Conservation (phyloP, 2,113 vertebrate species). For the Clarias macrocephalus region DNA sequence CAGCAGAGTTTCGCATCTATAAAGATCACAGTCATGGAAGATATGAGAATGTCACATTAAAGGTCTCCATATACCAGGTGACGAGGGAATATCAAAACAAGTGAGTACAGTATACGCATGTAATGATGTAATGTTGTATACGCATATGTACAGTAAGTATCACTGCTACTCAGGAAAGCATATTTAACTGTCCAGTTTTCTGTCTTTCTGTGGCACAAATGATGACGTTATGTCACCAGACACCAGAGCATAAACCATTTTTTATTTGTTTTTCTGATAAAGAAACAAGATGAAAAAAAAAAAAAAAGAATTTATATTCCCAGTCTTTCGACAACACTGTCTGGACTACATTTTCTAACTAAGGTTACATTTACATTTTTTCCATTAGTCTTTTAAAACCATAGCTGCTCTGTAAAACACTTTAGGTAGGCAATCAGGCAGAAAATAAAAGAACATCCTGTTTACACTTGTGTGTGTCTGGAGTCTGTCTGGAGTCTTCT, state of each 20-base stretch:
- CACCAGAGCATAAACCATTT: background rate
- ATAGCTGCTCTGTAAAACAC: constrained; percentile 52
- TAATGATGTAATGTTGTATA: background rate
- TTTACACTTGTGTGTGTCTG: constrained; percentile 52
- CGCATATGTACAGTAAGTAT: background rate
- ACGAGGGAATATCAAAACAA: constrained; percentile 92
- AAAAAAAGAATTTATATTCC: background rate
- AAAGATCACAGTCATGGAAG: constrained; percentile 89
- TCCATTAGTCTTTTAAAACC: constrained; percentile 49
- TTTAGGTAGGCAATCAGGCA: constrained; percentile 54
- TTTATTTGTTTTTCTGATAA: background rate
- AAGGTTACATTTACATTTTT: constrained; percentile 17
- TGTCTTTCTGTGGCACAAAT: background rate
- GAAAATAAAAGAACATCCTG: constrained; percentile 64
- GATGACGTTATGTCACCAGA: background rate
- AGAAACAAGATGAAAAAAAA: background rate
- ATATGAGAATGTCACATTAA: constrained; percentile 91
- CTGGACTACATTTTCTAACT: constrained; percentile 12
- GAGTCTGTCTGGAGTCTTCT: constrained; percentile 49
- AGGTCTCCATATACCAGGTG: constrained; percentile 94
- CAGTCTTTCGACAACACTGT: background rate
- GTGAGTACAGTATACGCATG: constrained; percentile 68
- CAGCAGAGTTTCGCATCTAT: constrained; percentile 95
- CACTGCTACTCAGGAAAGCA: background rate
- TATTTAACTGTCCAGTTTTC: background rate